Evolutionary conservation across 2,113 vertebrate species (phyloP), one percentile per base, ranked within the genome.

Genomic region (Megaceryle torquata): DNA sequence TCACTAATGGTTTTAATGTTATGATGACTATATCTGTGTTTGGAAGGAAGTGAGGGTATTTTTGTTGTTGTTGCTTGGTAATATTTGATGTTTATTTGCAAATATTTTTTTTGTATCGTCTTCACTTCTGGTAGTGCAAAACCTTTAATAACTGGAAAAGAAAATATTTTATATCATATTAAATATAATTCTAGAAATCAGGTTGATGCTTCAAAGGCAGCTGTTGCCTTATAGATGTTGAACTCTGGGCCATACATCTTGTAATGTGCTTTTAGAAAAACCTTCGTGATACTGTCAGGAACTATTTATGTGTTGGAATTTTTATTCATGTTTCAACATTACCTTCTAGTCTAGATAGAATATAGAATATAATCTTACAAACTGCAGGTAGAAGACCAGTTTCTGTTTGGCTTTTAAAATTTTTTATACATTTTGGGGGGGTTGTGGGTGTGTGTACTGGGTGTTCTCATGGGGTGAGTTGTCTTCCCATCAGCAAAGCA

Each of bases 1-100:
- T 82, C 14, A 11, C 29, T 57, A 25, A 21, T 64, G 74, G 35
- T 2, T 84, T 96, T 92, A 76, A 48, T 71, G 87, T 76, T 60
- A 10, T 37, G 61, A 41, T 92, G 89, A 41, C 26, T 41, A 1
- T 76, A 20, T 39, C 60, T 84, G 69, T 82, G 72, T 78, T 89
- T 85, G 81, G 83, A 91, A 87, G 86, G 77, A 93, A 84, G 86
- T 22, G 33, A 91, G 59, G 31, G 65, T 92, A 70, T 95, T 90
- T 93, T 83, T 94, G 44, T 79, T 92, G 60, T 87, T 93, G 81
- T 82, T 93, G 77, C 91, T 72, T 92, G 82, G 92, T 93, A 91
- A 88, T 97, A 78, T 77, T 94, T 84, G 33, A 5, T 91, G 85
- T 90, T 94, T 95, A 39, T 94, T 95, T 92, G 69, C 48, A 95